Conservation (phyloP, 2,113 vertebrate species). For the Rutilus rutilus region DNA sequence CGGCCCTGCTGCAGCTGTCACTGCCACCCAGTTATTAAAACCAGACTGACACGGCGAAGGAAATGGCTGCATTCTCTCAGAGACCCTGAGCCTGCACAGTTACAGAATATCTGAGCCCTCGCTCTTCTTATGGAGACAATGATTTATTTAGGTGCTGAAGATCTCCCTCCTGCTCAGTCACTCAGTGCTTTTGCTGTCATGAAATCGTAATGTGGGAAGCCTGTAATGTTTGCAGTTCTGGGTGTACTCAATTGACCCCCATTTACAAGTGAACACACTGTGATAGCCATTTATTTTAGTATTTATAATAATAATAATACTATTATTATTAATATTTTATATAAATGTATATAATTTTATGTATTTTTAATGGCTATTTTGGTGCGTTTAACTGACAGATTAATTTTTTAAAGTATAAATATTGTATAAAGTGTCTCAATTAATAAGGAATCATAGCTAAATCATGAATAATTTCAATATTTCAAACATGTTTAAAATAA, state of each 20-base stretch:
- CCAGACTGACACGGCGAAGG: conserved; percentile 35
- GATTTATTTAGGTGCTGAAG: conserved; percentile 18
- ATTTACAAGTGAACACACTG: not conserved
- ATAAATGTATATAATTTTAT: too few relatives aligned
- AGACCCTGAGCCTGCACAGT: not conserved
- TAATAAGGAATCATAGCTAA: too few relatives aligned
- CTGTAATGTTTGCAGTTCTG: not conserved
- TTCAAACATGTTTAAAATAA: too few relatives aligned
- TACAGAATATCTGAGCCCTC: not conserved
- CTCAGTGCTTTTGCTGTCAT: conserved; percentile 31
- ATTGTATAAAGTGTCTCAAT: too few relatives aligned
- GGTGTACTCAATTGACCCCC: conserved; percentile 20
- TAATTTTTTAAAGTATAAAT: too few relatives aligned
- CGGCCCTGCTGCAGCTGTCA: conserved; percentile 54
- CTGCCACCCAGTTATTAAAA: conserved; percentile 48
- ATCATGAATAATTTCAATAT: too few relatives aligned
- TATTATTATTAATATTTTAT: not conserved
- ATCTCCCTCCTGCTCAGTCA: not conserved
- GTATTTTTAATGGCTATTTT: too few relatives aligned
- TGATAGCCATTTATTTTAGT: conserved; percentile 16
- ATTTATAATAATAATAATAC: not conserved
- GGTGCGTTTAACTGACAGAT: too few relatives aligned
- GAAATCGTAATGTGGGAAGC: conserved; percentile 32
- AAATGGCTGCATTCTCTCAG: conserved; percentile 32
- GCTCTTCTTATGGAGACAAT: conserved; percentile 2